Evolutionary conservation across 2,797 vertebrate species (phyloP), one percentile per base, ranked within the genome.

Genomic region (Onychomys torridus): DNA sequence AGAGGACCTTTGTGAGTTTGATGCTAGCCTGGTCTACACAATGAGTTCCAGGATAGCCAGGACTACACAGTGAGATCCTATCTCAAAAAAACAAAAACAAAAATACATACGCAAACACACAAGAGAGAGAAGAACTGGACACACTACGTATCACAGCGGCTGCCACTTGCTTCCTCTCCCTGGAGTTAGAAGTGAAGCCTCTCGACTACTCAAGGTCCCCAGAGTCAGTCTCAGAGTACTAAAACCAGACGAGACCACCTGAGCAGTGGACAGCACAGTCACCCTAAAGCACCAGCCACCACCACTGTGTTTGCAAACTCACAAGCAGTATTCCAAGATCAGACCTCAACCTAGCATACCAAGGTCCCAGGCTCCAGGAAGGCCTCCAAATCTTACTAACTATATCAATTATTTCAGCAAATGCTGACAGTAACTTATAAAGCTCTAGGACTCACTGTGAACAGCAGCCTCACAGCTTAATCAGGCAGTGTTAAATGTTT

Each of bases 141-240:
- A 7, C 0, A 59, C 19, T 13, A 6, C 37, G 1, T 12, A 34
- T 83, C 43, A 52, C 55, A 2, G 34, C 76, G 37, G 34, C 34
- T 84, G 79, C 65, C 90, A 55, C 8, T 37, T 40, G 37, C 69
- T 32, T 82, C 57, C 37, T 90, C 43, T 86, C 23, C 19, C 14
- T 73, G n/a, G 17, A n/a, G 8, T 89, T 34, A 88, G 27, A 90
- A 97, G 98, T 52, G 43, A 88, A 65, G 37, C 88, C 17, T 10
- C 67, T 95, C n/a, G 34, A 88, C 76, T 96, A 75, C 97, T 55
- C 88, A 91, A 96, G 96, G 95, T 73, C 97, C 84, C 97, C 87
- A 88, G 93, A 97, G 91, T 96, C 95, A 97, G 37, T 97, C 89
- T 96, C 93, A 97, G 75, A 96, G 69, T 49, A 96, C 96, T 79